These are phyloP conservation scores for Sepioteuthis lessoniana DNA, from an alignment of 2,888 invertebrate species.

Conservation along the genomic window DNA sequence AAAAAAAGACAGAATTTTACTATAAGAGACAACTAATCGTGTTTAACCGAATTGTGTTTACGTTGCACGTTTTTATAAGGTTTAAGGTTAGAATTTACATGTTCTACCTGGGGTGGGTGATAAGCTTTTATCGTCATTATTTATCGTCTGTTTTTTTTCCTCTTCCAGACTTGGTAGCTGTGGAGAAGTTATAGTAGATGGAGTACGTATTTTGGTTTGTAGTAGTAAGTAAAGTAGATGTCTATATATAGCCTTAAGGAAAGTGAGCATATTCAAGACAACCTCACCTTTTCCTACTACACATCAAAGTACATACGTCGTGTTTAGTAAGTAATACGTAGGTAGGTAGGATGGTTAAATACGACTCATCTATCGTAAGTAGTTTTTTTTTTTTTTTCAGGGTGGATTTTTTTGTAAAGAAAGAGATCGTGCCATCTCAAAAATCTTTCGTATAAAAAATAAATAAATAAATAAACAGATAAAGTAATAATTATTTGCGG, in stretches of 20 bases:
- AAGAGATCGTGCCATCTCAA: background rate
- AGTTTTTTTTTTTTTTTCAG: background rate
- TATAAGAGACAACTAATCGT: too few relatives aligned
- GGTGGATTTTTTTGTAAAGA: background rate
- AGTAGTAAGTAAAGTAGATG: conserved; percentile 20
- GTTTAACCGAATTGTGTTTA: too few relatives aligned
- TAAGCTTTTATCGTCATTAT: too few relatives aligned
- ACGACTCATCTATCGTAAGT: background rate
- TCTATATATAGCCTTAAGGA: conserved; percentile 23
- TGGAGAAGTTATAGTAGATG: background rate
- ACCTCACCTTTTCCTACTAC: background rate
- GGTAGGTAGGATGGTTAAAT: background rate
- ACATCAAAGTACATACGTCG: conserved; percentile 17
- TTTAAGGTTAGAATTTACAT: too few relatives aligned
- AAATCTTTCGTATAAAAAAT: too few relatives aligned
- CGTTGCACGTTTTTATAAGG: too few relatives aligned
- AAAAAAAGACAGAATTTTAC: too few relatives aligned
- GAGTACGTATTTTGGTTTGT: background rate
- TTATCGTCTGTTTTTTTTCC: too few relatives aligned
- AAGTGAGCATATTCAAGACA: background rate
- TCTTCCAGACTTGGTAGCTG: background rate
- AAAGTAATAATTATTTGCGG: too few relatives aligned
- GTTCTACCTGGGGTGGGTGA: too few relatives aligned
- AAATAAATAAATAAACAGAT: too few relatives aligned
- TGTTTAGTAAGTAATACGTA: background rate